Base-by-base conservation (phyloP, 1,140 invertebrate genomes). In the Periplaneta americana region DNA sequence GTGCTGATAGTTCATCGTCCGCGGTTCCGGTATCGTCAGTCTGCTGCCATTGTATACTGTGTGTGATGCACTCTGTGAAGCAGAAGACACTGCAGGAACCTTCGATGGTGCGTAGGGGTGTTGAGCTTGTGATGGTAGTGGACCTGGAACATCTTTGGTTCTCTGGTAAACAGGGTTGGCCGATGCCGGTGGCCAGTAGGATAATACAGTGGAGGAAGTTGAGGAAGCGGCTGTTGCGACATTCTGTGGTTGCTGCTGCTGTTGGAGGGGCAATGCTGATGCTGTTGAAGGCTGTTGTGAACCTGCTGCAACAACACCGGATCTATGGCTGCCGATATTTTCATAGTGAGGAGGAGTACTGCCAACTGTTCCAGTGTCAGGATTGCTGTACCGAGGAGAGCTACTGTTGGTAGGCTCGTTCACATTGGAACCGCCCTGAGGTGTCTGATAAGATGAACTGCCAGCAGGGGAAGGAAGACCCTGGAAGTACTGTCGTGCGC, bases 401-500 rank as follows among this genome's bases (percentile, higher is more conserved):
- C 82, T 89, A 66, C n/a, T n/a, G 48, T n/a, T 66, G 48, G 48
- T n/a, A 66, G 48, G 87, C 82, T 88, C 87, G 78, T 88, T 85
- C 79, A 86, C 85, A 39, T 84, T 85, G 81, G 86, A 85, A 82
- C 87, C 85, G 83, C 88, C 85, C 83, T 87, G 86, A 28, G 87
- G 89, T 87, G 88, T 76, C 87, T 85, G 85, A 87, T 66, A 66
- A 28, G 48, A 66, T 66, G 48, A 66, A 28, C 48, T 66, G 48
- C 48, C 48, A 86, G 82, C 86, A 84, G 82, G 87, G 75, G 90
- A 88, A 84, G 93, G 93, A 86, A 94, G 88, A 87, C 93, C 93
- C 90, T 94, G 92, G 89, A 94, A 94, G 89, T 93, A 95, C 90
- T 94, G 93, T 86, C 93, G 92, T 87, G 92, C 93, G 88, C 93